Conservation (phyloP, 2,888 invertebrate genomes). For the Neuroscelio doddi region DNA sequence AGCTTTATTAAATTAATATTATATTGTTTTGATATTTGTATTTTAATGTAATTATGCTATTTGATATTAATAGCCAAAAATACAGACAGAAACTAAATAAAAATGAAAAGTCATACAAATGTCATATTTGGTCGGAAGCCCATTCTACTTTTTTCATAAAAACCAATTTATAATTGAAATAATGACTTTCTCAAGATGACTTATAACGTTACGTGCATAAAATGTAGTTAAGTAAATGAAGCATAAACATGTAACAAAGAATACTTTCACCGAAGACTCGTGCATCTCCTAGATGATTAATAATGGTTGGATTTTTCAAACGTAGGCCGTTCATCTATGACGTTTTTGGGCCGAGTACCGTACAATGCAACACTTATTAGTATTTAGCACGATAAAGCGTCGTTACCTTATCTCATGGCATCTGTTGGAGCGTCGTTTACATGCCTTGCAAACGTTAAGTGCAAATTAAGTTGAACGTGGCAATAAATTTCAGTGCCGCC, state of each 20-base stretch:
- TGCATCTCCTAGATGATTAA: neutral
- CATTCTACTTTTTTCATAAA: no score
- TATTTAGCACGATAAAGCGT: conserved; percentile 5
- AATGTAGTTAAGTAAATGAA: neutral
- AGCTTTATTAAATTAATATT: no score
- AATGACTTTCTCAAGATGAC: neutral
- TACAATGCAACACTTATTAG: conserved; percentile 3
- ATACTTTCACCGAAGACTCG: conserved; percentile 3
- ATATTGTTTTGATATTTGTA: no score
- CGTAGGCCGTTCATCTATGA: neutral
- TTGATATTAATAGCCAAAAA: no score
- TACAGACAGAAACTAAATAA: neutral
- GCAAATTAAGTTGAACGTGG: conserved; percentile 26
- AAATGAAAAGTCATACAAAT: no score
- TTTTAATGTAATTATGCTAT: no score
- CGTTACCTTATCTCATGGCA: conserved; percentile 16
- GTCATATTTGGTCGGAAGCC: no score
- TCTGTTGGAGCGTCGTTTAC: conserved; percentile 23
- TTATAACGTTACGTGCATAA: neutral
- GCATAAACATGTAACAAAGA: neutral
- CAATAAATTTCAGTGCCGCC: conserved; percentile 23
- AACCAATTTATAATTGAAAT: no score
- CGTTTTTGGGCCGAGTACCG: conserved; percentile 1
- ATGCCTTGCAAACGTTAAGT: conserved; percentile 20
- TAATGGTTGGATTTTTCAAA: conserved; percentile 2